Percentiles rank a stretch among this genome's conserved stretches.
Evolutionary conservation across 2,113 vertebrate genomes (phyloP).

Genomic region (Poecilia latipinna): DNA sequence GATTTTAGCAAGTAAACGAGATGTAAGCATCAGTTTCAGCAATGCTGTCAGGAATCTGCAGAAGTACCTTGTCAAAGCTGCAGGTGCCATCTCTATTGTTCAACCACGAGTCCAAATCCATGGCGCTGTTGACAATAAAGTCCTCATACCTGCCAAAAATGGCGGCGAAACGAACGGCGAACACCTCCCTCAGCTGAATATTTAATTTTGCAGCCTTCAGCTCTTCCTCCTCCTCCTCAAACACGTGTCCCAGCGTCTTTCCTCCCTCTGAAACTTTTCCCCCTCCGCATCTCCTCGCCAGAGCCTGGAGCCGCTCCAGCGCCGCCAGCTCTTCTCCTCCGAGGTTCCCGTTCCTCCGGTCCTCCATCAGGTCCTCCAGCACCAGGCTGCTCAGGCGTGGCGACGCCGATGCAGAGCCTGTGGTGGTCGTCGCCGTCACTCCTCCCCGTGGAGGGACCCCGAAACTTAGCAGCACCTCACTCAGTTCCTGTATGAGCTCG

Average conservation of each 20-base stretch:
- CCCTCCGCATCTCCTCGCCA: slow-evolving; percentile 81
- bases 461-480: slow-evolving; percentile 87
- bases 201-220: slow-evolving; percentile 88
- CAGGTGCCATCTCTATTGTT: slow-evolving; percentile 93
- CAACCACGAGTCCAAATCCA: slow-evolving; percentile 94
- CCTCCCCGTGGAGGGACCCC: slow-evolving; percentile 84
- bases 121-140: slow-evolving; percentile 91
- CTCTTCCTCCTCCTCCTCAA: slow-evolving; percentile 85
- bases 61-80: slow-evolving; percentile 95
- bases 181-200: slow-evolving; percentile 93
- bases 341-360: slow-evolving; percentile 92
- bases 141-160: slow-evolving; percentile 95
- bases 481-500: slow-evolving; percentile 93
- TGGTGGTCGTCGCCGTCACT: slow-evolving; percentile 79
- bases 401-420: slow-evolving; percentile 67
- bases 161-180: slow-evolving; percentile 89
- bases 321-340: slow-evolving; percentile 84
- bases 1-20: background rate
- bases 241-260: slow-evolving; percentile 68
- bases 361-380: slow-evolving; percentile 90
- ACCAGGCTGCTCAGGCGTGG: slow-evolving; percentile 83
- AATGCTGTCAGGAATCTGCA: background rate
- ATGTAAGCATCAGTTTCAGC: background rate
- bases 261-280: slow-evolving; percentile 47
- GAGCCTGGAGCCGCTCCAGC: slow-evolving; percentile 90